Percentiles rank a stretch among this genome's conserved stretches.
phyloP scores from a whole-genome alignment of 2,113 vertebrate species.

The Prionailurus bengalensis region DNA sequence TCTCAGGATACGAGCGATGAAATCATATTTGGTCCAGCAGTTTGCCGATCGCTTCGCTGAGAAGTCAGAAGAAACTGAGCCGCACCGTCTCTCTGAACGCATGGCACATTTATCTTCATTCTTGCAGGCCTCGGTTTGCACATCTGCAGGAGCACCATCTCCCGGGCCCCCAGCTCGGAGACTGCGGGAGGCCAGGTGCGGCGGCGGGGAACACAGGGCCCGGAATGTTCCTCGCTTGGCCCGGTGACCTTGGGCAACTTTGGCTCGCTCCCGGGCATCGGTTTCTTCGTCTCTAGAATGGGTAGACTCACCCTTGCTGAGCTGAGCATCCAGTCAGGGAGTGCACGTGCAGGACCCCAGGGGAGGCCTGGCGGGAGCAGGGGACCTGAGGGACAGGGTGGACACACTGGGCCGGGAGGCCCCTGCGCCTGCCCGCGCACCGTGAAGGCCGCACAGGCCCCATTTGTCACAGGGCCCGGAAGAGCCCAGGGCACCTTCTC shows the following conservation, averaged over 20 bases:
- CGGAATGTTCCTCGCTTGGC: background rate
- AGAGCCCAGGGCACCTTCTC: background rate
- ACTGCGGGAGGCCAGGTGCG: accelerated
- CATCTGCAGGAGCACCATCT: accelerated
- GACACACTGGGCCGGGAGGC: background rate
- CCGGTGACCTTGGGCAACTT: no score
- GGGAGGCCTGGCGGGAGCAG: background rate
- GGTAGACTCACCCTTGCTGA: background rate
- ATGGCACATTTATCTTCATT: accelerated
- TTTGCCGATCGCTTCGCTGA: background rate
- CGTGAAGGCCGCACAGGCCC: background rate
- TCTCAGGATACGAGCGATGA: background rate
- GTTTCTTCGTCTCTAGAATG: background rate
- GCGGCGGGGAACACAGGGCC: background rate
- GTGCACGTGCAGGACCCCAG: accelerated
- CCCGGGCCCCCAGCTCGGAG: background rate
- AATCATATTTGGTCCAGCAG: background rate
- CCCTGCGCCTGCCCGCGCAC: accelerated
- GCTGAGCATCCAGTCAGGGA: accelerated
- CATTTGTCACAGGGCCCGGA: accelerated
- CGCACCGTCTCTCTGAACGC: accelerated
- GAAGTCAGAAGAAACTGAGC: background rate
- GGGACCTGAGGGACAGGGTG: background rate
- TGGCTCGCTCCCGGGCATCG: background rate
- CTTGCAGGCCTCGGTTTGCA: background rate